A percentile compares a stretch with the other conserved stretches of the same genome.
Evolutionary conservation across 2,113 vertebrate genomes (phyloP).

Genomic region (Electrona antarctica): DNA sequence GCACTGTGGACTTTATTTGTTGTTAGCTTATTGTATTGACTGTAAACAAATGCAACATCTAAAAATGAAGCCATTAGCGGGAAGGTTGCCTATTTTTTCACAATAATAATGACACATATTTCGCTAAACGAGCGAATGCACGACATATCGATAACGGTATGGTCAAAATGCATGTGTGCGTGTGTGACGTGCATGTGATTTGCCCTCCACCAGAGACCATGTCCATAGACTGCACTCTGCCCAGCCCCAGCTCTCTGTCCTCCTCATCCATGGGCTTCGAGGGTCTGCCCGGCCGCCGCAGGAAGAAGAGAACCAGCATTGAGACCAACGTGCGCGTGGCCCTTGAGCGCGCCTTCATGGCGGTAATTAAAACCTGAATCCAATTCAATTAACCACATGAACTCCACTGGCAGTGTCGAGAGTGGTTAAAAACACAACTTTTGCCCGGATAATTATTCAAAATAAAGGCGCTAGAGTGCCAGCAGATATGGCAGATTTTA

Average conservation of each 20-base stretch:
- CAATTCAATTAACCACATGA: too few relatives aligned
- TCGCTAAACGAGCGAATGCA: too few relatives aligned
- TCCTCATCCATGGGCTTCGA: slow-evolving; percentile 87
- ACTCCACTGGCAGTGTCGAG: too few relatives aligned
- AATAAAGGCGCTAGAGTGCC: too few relatives aligned
- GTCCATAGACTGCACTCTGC: slow-evolving; percentile 91
- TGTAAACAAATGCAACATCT: not conserved
- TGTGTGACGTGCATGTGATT: slow-evolving; percentile 19
- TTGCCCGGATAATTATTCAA: too few relatives aligned
- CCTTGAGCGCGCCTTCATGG: slow-evolving; percentile 90
- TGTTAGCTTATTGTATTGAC: too few relatives aligned
- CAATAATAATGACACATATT: too few relatives aligned
- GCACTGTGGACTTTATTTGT: too few relatives aligned
- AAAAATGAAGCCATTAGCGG: not conserved
- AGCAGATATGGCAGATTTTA: too few relatives aligned
- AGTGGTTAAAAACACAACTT: too few relatives aligned
- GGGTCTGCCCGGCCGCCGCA: slow-evolving; percentile 86
- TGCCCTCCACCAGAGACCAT: slow-evolving; percentile 83
- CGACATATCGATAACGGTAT: too few relatives aligned
- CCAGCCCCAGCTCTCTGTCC: slow-evolving; percentile 89
- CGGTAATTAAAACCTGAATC: slow-evolving; percentile 69
- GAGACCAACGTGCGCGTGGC: slow-evolving; percentile 94
- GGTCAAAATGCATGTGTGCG: too few relatives aligned
- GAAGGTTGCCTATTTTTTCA: not conserved
- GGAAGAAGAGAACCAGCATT: slow-evolving; percentile 96